Percentiles rank a stretch among this genome's conserved stretches.
These are phyloP conservation scores for Perognathus longimembris DNA, from an alignment of 2,113 vertebrate species.

Conservation along the genomic window DNA sequence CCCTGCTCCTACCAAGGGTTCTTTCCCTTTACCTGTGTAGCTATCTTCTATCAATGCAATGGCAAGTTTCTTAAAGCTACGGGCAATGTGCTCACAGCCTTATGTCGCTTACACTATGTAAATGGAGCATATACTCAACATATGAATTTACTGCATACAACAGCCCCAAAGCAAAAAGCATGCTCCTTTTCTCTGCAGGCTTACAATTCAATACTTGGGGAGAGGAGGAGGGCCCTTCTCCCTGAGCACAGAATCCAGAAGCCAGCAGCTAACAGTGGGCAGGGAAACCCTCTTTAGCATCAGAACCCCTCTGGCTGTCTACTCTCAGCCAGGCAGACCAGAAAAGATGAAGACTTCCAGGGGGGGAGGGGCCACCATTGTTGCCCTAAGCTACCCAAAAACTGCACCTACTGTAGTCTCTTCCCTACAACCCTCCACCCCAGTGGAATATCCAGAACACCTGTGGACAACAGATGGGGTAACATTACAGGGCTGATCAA, in stretches of 20 bases:
- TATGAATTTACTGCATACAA: background rate
- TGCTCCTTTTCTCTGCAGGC: background rate
- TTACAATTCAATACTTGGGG: background rate
- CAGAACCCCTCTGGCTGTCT: background rate
- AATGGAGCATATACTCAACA: background rate
- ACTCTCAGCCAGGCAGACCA: rapidly evolving
- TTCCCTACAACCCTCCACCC: background rate
- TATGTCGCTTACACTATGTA: background rate
- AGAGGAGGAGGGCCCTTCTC: background rate
- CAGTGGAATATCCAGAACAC: rapidly evolving
- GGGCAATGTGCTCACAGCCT: background rate
- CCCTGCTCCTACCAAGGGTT: background rate
- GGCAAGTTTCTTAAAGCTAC: background rate
- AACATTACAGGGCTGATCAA: rapidly evolving
- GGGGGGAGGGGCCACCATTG: background rate
- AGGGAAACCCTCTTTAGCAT: background rate
- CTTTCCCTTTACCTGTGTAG: too few species aligned
- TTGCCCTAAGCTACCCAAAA: background rate
- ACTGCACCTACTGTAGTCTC: background rate
- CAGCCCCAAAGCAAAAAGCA: background rate
- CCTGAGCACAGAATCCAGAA: background rate
- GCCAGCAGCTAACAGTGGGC: background rate
- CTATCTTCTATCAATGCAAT: background rate
- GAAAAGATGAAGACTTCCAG: rapidly evolving
- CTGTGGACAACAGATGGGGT: background rate